These are phyloP conservation scores for Sphaeramia orbicularis DNA, from an alignment of 2,797 vertebrate species.

Conservation along the genomic window DNA sequence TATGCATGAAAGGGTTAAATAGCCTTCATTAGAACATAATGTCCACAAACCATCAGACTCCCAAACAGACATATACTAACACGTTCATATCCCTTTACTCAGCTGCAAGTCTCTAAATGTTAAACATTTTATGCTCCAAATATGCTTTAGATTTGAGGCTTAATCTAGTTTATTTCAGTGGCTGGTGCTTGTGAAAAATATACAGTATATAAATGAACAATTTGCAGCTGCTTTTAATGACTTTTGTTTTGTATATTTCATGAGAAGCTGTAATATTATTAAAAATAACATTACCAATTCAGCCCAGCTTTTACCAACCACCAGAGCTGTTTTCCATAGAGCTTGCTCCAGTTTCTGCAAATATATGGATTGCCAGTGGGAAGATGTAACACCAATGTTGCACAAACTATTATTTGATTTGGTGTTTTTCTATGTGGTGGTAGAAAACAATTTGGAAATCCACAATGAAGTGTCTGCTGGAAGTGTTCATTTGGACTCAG, in stretches of 20 bases:
- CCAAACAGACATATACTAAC: no score
- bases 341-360: slow-evolving; percentile 22
- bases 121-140: background rate
- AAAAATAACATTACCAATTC: slow-evolving; percentile 37
- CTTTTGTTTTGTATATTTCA: slow-evolving; percentile 45
- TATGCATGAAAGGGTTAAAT: no score
- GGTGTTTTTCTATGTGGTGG: slow-evolving; percentile 26
- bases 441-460: slow-evolving; percentile 46
- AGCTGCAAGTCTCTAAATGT: background rate
- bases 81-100: background rate
- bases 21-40: no score
- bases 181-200: slow-evolving; percentile 2
- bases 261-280: slow-evolving; percentile 32
- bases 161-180: slow-evolving; percentile 2
- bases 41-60: background rate
- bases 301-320: slow-evolving; percentile 27
- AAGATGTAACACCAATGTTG: slow-evolving; percentile 32
- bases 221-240: slow-evolving; percentile 28
- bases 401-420: slow-evolving; percentile 52
- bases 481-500: slow-evolving; percentile 61
- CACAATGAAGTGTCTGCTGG: slow-evolving; percentile 38
- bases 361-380: slow-evolving; percentile 18
- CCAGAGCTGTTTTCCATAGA: slow-evolving; percentile 26
- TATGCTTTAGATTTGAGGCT: background rate
- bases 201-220: slow-evolving; percentile 5